Percentiles rank a stretch among this genome's conserved stretches.
phyloP scores from a whole-genome alignment of 2,797 vertebrate species.

The Tragelaphus eurycerus region DNA sequence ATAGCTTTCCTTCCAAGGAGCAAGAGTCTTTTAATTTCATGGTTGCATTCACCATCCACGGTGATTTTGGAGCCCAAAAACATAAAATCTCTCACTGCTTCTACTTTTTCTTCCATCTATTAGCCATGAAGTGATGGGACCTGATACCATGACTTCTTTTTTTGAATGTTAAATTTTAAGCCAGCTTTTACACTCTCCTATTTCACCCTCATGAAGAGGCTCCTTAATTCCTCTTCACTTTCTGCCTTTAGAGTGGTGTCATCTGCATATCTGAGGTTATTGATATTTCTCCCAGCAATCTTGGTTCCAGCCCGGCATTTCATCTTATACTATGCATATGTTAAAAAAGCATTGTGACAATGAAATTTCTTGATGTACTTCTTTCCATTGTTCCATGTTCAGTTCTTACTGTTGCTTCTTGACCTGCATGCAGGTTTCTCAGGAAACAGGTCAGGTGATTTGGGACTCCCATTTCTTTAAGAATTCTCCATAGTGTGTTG shows the following conservation, averaged over 20 bases:
- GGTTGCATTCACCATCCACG: neutral
- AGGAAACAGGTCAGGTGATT: neutral
- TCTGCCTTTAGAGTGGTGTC: neutral
- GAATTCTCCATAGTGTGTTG: neutral
- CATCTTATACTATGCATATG: neutral
- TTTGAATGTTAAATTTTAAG: neutral
- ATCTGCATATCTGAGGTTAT: neutral
- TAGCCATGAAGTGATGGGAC: neutral
- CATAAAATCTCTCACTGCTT: neutral
- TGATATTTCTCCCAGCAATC: neutral
- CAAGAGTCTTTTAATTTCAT: neutral
- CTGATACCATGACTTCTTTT: neutral
- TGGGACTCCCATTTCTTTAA: neutral
- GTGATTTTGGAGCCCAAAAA: neutral
- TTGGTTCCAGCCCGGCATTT: neutral
- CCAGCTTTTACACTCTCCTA: neutral
- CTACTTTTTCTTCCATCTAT: neutral
- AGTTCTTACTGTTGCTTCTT: neutral
- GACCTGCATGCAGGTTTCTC: neutral
- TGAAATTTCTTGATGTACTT: neutral
- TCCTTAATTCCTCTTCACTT: neutral
- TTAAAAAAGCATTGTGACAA: neutral
- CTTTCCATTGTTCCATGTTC: neutral
- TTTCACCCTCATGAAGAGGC: neutral
- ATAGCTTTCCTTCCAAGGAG: neutral